Conservation (phyloP, 92 coral and sea anemone species). For the Heliopora coerulea region DNA sequence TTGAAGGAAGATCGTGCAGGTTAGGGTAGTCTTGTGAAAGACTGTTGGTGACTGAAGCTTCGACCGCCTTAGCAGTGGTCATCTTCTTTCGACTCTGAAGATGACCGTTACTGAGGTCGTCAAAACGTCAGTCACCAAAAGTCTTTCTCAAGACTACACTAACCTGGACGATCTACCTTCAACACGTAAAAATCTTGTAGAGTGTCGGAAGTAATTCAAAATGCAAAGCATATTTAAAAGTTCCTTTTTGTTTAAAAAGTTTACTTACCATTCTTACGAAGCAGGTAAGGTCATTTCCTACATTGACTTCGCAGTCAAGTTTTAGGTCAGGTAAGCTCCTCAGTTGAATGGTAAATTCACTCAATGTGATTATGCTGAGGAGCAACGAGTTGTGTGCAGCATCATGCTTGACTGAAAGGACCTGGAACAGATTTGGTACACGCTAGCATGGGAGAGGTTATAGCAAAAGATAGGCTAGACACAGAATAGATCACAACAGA, state of each 20-base stretch:
- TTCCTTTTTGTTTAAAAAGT: neutral
- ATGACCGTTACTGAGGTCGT: too few species aligned
- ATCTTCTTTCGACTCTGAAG: too few species aligned
- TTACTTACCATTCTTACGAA: conserved; percentile 79
- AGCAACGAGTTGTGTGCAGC: conserved; percentile 60
- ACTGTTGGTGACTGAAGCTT: too few species aligned
- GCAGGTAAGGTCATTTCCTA: conserved; percentile 78
- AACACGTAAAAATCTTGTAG: too few species aligned
- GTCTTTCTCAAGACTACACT: neutral
- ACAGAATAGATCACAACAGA: neutral
- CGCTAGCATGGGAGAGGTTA: too few species aligned
- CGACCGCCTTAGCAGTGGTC: too few species aligned
- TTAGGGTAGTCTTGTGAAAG: too few species aligned
- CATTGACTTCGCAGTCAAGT: conserved; percentile 59
- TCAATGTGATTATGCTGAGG: conserved; percentile 63
- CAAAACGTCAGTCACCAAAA: too few species aligned
- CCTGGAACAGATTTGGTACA: conserved; percentile 43
- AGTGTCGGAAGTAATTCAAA: too few species aligned
- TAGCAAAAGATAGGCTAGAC: neutral
- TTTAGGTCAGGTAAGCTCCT: conserved; percentile 73
- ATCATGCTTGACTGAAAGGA: conserved; percentile 75
- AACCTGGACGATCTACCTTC: too few species aligned
- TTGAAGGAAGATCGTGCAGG: too few species aligned
- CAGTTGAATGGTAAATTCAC: conserved; percentile 69
- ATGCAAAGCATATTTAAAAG: neutral